Evolutionary conservation across 2,888 invertebrate genomes (phyloP).

Genomic region (Agrenia bidenticulata): DNA sequence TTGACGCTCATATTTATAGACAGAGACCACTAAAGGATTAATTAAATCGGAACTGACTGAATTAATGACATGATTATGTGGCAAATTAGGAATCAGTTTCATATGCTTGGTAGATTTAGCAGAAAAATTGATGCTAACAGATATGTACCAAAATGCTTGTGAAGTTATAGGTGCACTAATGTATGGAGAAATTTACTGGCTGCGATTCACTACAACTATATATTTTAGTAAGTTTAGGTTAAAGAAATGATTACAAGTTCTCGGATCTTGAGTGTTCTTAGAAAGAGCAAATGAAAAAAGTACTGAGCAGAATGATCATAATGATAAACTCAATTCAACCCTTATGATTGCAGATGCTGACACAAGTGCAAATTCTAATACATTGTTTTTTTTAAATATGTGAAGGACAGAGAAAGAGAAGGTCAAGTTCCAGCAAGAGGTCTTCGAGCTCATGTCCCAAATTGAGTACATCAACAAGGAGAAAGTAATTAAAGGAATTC

Average conservation of each 20-base stretch:
- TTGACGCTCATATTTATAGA: no score
- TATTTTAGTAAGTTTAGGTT: no score
- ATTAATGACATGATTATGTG: no score
- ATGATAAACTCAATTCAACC: slow-evolving; percentile 1
- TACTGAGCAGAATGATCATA: slow-evolving; percentile 8
- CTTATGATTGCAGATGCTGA: not conserved
- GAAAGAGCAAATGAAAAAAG: slow-evolving; percentile 3
- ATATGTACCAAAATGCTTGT: no score
- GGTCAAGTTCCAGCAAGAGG: slow-evolving; percentile 95
- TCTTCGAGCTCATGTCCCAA: slow-evolving; percentile 94
- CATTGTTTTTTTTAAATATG: slow-evolving; percentile 57
- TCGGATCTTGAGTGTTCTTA: slow-evolving; percentile 1
- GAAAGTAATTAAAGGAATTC: slow-evolving; percentile 65
- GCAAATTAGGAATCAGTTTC: no score
- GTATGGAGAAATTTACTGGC: no score
- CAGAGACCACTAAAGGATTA: no score
- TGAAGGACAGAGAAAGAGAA: slow-evolving; percentile 99
- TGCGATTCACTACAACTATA: no score
- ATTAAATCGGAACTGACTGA: no score
- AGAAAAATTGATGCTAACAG: no score
- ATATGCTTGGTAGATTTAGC: no score
- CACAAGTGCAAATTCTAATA: not conserved
- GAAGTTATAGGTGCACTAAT: no score
- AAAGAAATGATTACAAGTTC: slow-evolving; percentile 10
- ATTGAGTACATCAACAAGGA: slow-evolving; percentile 93